Conservation (phyloP, 1,140 invertebrate genomes). For the Eubasilissa regina region DNA sequence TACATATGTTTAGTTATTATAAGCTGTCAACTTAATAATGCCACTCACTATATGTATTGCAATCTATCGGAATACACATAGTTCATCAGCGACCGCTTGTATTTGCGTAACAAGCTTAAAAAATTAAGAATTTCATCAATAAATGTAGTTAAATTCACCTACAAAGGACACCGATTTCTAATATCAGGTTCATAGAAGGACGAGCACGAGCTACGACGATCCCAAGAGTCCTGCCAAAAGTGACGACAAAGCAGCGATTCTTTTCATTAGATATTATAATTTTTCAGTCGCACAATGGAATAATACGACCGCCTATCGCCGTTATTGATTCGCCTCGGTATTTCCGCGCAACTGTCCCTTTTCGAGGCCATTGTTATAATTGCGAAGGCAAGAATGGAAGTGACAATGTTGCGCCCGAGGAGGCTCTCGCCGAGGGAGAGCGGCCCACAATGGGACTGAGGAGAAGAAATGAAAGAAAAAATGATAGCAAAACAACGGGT, state of each 20-base stretch:
- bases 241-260: constrained; percentile 1
- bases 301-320: constrained; percentile 39
- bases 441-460: constrained; percentile 48
- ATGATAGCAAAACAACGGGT: constrained; percentile 57
- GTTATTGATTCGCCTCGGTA: constrained; percentile 48
- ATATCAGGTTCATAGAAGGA: too few relatives aligned
- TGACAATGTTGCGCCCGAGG: constrained; percentile 55
- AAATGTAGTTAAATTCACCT: too few relatives aligned
- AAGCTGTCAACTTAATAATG: too few relatives aligned
- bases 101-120: too few relatives aligned
- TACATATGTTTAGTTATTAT: too few relatives aligned
- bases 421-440: constrained; percentile 42
- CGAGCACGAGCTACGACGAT: constrained; percentile 29
- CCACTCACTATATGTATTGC: too few relatives aligned
- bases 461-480: constrained; percentile 50
- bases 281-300: constrained; percentile 38
- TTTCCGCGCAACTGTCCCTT: constrained; percentile 45
- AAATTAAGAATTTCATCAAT: too few relatives aligned
- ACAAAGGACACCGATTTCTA: too few relatives aligned
- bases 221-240: constrained; percentile 7
- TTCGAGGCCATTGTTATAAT: constrained; percentile 53
- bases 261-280: constrained; percentile 38
- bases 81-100: too few relatives aligned
- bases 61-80: too few relatives aligned
- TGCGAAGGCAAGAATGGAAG: constrained; percentile 50